These are phyloP conservation scores for Mizuhopecten yessoensis DNA, from an alignment of 1,140 invertebrate genomes.

Conservation along the genomic window DNA sequence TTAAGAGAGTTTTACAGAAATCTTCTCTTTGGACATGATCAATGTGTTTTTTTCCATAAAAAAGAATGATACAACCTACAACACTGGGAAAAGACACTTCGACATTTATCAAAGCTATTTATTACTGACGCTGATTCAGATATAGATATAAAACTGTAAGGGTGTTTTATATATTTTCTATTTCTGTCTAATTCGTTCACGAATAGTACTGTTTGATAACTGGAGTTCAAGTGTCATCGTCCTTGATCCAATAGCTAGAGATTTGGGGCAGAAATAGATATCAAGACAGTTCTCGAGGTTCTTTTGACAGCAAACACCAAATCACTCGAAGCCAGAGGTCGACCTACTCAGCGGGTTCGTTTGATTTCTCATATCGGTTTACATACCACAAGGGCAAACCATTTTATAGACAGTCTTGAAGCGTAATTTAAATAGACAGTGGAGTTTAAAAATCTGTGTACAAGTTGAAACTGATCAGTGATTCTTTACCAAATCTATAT, in stretches of 20 bases:
- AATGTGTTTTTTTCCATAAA: too few species aligned
- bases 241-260: not conserved
- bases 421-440: not conserved
- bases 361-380: not conserved
- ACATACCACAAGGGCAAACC: not conserved
- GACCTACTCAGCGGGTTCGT: not conserved
- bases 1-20: too few species aligned
- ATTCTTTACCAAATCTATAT: conserved; percentile 22
- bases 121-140: too few species aligned
- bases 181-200: not conserved
- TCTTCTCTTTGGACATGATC: too few species aligned
- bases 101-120: too few species aligned
- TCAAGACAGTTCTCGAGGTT: not conserved
- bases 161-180: not conserved
- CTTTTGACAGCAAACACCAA: not conserved
- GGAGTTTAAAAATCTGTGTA: not conserved
- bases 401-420: not conserved
- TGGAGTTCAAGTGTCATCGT: not conserved
- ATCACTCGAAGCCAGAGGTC: not conserved
- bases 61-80: too few species aligned
- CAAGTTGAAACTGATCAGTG: conserved; percentile 29
- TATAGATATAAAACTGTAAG: not conserved
- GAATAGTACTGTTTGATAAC: not conserved
- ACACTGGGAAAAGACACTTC: too few species aligned
- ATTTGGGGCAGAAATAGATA: not conserved